These are phyloP conservation scores for Macrobrachium rosenbergii DNA, from an alignment of 1,140 invertebrate genomes.

Conservation along the genomic window DNA sequence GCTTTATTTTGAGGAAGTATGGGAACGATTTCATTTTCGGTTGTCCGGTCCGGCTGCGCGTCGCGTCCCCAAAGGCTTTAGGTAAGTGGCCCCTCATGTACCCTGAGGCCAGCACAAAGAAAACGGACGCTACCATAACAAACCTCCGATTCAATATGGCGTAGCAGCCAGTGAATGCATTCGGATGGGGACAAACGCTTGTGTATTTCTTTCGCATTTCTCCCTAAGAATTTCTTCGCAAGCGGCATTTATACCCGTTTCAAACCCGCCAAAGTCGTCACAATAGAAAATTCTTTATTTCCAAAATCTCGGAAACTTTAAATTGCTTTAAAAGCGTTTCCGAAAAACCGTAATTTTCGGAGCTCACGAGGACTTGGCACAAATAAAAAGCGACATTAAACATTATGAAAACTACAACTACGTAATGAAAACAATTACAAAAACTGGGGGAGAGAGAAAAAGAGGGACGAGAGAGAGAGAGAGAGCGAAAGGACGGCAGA, in stretches of 20 bases:
- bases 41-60: background rate
- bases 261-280: too few relatives aligned
- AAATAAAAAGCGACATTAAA: too few relatives aligned
- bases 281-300: too few relatives aligned
- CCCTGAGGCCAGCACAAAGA: slow-evolving; percentile 55
- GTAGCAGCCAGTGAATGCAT: slow-evolving; percentile 47
- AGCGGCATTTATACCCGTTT: too few relatives aligned
- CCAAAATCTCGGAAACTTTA: too few relatives aligned
- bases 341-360: too few relatives aligned
- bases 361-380: too few relatives aligned
- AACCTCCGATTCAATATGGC: slow-evolving; percentile 62
- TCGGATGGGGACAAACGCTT: slow-evolving; percentile 11
- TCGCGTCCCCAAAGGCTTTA: slow-evolving; percentile 51
- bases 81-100: slow-evolving; percentile 61
- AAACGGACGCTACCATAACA: slow-evolving; percentile 61
- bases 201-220: slow-evolving; percentile 50
- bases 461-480: background rate
- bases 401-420: background rate
- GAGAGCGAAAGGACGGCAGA: background rate
- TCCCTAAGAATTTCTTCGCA: background rate
- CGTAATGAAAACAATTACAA: background rate
- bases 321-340: too few relatives aligned
- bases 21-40: too few relatives aligned
- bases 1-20: too few relatives aligned
- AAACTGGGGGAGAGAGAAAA: background rate